phyloP scores from a whole-genome alignment of 2,797 vertebrate genomes.

The Amphiprion clarkii region DNA sequence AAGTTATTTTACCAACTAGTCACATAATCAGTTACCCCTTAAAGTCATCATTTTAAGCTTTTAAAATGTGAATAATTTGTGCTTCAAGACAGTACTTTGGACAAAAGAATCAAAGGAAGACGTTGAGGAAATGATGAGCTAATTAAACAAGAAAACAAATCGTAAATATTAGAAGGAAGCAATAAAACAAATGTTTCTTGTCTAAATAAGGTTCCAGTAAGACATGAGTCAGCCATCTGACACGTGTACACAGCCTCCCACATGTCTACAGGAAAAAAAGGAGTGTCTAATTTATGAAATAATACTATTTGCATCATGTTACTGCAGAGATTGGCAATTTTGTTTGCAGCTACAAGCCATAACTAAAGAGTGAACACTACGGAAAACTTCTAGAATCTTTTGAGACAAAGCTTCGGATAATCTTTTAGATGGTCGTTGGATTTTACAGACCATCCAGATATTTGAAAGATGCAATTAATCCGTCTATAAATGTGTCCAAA shows the following conservation, averaged over 20 bases:
- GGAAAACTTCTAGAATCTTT: background rate
- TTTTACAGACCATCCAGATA: background rate
- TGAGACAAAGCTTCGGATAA: too few relatives aligned
- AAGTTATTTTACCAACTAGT: too few relatives aligned
- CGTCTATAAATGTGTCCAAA: background rate
- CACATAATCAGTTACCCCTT: too few relatives aligned
- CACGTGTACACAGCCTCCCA: background rate
- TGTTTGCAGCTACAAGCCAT: background rate
- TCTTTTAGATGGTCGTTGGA: background rate
- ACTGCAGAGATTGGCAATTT: conserved; percentile 9
- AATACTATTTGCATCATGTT: background rate
- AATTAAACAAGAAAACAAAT: too few relatives aligned
- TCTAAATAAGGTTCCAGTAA: background rate
- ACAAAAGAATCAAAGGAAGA: background rate
- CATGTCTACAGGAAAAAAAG: background rate
- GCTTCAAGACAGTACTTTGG: too few relatives aligned
- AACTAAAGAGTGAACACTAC: background rate
- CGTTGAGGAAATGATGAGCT: too few relatives aligned
- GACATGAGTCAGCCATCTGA: background rate
- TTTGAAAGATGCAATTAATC: background rate
- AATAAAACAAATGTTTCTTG: too few relatives aligned
- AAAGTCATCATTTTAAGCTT: too few relatives aligned
- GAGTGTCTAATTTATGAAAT: background rate
- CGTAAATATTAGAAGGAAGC: too few relatives aligned
- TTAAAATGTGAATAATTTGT: too few relatives aligned